Evolutionary conservation across 1,140 invertebrate genomes (phyloP), one percentile per base, ranked within the genome.

Genomic region (Macrotrachela quadricornifera): DNA sequence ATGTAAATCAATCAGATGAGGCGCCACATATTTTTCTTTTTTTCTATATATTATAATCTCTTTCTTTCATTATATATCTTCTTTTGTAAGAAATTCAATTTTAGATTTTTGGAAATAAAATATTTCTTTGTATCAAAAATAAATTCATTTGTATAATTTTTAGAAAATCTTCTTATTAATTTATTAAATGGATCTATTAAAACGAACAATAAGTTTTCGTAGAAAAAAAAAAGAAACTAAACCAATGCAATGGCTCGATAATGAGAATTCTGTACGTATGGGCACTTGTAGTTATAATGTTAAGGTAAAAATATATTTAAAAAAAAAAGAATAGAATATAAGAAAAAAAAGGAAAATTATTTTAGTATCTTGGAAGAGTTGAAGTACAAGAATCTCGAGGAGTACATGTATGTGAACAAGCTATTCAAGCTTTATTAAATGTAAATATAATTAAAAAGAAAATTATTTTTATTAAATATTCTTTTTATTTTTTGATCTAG

Each of bases 351-450:
- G 21, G 56, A 51, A 11, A 52, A 51, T 40, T 48, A 55, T 74
- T 76, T 18, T 63, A 84, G 79, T 97, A 99, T 75, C 72, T 99
- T 61, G 94, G 94, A 57, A 92, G 87, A 72, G 85, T 95, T 1
- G 92, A 99, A 74, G 94, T 99, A 3, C 96, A 88, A 70, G 92
- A 97, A 71, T 96, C 90, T 0, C 77, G 92, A 62, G 92, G 94
- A 16, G 96, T 97, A 88, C 85, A 92, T 72, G 86, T 97, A 40
- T 99, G 94, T 74, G 94, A 99, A 71, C 88, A 94, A 71, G 92
- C 92, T 17, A 76, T 97, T 40, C 95, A 92, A 77, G 82, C 63
- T 30, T 60, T 74, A 2, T 65, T 70, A 62, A 56, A 61, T 39
- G 67, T 70, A 62, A 56, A 61, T 39, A 66, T 70, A 61, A 63